phyloP scores from a whole-genome alignment of 2,113 vertebrate genomes.

The Genyomyrus donnyi region DNA sequence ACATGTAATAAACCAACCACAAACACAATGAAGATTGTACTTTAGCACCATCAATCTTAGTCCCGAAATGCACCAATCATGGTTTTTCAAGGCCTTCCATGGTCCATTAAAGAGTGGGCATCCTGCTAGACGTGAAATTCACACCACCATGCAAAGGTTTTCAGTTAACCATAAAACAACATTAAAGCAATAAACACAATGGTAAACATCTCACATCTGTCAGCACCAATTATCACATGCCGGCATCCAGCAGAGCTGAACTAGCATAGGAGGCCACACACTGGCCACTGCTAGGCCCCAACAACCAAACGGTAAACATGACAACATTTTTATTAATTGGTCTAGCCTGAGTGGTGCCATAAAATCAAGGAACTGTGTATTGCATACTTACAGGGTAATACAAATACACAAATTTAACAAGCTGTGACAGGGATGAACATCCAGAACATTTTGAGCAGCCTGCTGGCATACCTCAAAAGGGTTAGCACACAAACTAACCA shows the following conservation, averaged over 20 bases:
- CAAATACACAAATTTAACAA: not conserved
- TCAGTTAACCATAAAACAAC: slow-evolving; percentile 9
- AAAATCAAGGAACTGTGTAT: not conserved
- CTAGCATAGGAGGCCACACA: not conserved
- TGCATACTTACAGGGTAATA: not conserved
- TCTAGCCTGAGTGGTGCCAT: not conserved
- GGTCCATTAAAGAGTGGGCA: not conserved
- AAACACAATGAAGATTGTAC: not conserved
- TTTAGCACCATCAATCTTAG: not conserved
- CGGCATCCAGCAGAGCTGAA: not conserved
- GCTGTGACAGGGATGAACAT: not conserved
- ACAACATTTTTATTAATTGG: not conserved
- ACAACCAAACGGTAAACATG: not conserved
- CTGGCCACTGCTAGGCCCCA: not conserved
- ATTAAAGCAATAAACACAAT: not conserved
- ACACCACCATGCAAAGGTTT: not conserved
- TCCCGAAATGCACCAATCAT: not conserved
- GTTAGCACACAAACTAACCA: not conserved
- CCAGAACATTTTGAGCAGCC: not conserved
- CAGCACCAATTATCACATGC: not conserved
- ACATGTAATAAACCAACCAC: not conserved
- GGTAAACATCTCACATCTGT: not conserved
- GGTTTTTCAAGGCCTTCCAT: not conserved
- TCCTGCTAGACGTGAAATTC: not conserved
- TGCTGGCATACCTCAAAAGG: not conserved